A percentile compares a stretch with the other conserved stretches of the same genome.
phyloP scores from a whole-genome alignment of 2,797 vertebrate species.

The Pangasius sanitwongsei region DNA sequence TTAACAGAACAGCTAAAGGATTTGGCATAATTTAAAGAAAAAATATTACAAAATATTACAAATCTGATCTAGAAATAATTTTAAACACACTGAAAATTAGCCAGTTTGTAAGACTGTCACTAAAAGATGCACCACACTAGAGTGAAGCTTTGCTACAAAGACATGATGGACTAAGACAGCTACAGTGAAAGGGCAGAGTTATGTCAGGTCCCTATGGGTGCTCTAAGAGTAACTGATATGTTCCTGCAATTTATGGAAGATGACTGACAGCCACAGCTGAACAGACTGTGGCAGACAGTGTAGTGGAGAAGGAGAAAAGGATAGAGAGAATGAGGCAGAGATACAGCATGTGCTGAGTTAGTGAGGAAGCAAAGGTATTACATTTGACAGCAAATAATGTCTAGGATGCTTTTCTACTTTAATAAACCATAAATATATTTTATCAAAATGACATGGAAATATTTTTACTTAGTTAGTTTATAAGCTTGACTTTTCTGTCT shows the following conservation, averaged over 20 bases:
- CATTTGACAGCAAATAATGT: background rate
- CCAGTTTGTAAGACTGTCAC: background rate
- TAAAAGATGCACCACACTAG: background rate
- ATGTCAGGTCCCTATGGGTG: constrained; percentile 43
- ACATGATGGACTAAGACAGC: constrained; percentile 59
- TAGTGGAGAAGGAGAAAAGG: background rate
- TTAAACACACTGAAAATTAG: background rate
- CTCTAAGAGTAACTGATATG: constrained; percentile 68
- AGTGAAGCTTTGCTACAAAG: background rate
- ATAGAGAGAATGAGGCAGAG: background rate
- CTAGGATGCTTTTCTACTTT: no score
- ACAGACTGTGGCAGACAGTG: background rate
- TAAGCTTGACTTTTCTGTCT: no score
- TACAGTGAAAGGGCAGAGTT: constrained; percentile 34
- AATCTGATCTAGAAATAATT: background rate
- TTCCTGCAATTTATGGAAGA: constrained; percentile 64
- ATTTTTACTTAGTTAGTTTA: no score
- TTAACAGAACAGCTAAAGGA: background rate
- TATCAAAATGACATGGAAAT: no score
- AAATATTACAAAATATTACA: background rate
- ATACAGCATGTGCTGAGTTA: background rate
- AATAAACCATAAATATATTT: no score
- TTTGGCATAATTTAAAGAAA: background rate
- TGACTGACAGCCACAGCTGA: constrained; percentile 51
- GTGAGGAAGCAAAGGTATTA: background rate